Evolutionary conservation across 2,888 invertebrate species (phyloP).

Genomic region (Stenichneumon culpator): DNA sequence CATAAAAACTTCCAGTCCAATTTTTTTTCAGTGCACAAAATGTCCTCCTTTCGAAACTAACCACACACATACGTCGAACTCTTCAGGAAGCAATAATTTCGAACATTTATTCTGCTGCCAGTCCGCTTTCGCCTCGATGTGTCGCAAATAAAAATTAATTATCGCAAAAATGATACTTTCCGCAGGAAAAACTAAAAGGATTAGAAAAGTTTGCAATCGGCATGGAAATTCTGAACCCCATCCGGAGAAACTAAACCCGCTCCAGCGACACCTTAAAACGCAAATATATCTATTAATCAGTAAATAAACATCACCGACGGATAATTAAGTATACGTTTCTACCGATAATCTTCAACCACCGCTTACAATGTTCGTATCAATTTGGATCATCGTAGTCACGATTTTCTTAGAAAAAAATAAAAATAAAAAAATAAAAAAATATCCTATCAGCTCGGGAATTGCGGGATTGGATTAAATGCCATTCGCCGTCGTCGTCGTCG

Average conservation of each 20-base stretch:
- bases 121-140: too few species aligned
- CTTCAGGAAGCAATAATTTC: too few species aligned
- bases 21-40: neutral
- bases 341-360: neutral
- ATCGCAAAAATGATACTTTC: neutral
- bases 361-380: conserved; percentile 30
- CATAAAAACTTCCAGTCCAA: too few species aligned
- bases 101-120: too few species aligned
- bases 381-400: conserved; percentile 14
- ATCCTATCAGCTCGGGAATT: conserved; percentile 22
- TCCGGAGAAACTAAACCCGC: neutral
- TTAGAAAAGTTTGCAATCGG: neutral
- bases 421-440: neutral
- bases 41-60: neutral
- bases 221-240: neutral
- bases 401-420: conserved; percentile 22
- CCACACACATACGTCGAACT: too few species aligned
- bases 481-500: conserved; percentile 41
- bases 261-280: neutral
- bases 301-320: neutral
- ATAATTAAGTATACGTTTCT: neutral
- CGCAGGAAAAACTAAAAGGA: neutral
- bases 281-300: neutral
- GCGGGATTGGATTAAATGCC: conserved; percentile 42
- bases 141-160: neutral